phyloP scores from a whole-genome alignment of 2,113 vertebrate genomes.

The Lepisosteus osseus region DNA sequence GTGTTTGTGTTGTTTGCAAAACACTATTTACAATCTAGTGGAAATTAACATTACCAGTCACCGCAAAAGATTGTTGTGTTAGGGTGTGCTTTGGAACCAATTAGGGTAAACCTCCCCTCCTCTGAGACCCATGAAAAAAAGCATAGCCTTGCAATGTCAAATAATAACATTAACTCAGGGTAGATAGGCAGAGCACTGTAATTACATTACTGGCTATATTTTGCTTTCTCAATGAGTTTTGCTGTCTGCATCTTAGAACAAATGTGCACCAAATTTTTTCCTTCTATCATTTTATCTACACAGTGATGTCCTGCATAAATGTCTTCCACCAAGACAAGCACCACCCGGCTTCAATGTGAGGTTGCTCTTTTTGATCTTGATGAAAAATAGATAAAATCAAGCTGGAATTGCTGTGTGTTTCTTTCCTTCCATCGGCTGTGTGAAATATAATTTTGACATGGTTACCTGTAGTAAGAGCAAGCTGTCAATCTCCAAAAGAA shows the following conservation, averaged over 20 bases:
- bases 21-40: slow-evolving; percentile 84
- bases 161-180: slow-evolving; percentile 73
- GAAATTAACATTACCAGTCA: slow-evolving; percentile 83
- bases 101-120: slow-evolving; percentile 84
- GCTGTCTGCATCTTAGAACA: slow-evolving; percentile 63
- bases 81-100: slow-evolving; percentile 97
- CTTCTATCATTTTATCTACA: slow-evolving; percentile 48
- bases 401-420: background rate
- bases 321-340: background rate
- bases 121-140: slow-evolving; percentile 69
- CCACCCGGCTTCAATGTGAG: background rate
- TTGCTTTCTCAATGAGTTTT: slow-evolving; percentile 64
- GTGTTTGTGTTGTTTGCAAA: slow-evolving; percentile 91
- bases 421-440: background rate
- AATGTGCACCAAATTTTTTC: slow-evolving; percentile 45
- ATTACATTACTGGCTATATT: slow-evolving; percentile 68
- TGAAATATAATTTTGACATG: background rate
- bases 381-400: background rate
- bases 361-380: background rate
- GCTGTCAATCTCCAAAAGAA: background rate
- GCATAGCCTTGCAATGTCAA: slow-evolving; percentile 80
- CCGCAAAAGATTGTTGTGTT: slow-evolving; percentile 75
- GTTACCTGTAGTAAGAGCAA: background rate
- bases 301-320: slow-evolving; percentile 28
- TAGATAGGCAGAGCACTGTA: slow-evolving; percentile 52